phyloP scores from a whole-genome alignment of 2,797 vertebrate species.

The Characodon lateralis region DNA sequence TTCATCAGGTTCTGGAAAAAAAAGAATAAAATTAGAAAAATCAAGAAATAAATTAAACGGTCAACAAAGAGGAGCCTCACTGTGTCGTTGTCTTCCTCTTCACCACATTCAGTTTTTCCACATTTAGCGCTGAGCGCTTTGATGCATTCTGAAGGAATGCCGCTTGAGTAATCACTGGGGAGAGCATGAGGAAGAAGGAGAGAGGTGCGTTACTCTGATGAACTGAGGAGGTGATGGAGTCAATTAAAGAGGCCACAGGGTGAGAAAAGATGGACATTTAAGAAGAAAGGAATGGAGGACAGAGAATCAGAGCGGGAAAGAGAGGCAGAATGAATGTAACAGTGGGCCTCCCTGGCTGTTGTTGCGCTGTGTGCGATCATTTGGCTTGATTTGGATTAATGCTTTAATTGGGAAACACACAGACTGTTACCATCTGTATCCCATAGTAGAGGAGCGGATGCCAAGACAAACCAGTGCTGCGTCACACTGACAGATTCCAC shows the following conservation, averaged over 20 bases:
- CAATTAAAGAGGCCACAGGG: conserved; percentile 77
- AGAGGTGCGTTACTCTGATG: conserved; percentile 68
- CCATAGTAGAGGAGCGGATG: conserved; percentile 71
- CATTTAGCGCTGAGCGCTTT: conserved; percentile 80
- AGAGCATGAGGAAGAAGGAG: conserved; percentile 32
- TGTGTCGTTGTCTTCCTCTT: conserved; percentile 69
- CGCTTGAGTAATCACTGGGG: conserved; percentile 75
- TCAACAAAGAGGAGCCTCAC: conserved; percentile 63
- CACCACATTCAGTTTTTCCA: conserved; percentile 82
- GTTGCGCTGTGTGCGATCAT: conserved; percentile 75
- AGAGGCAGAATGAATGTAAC: conserved; percentile 52
- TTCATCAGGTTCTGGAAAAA: conserved; percentile 27
- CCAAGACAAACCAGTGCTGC: conserved; percentile 81
- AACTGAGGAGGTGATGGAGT: conserved; percentile 78
- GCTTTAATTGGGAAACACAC: conserved; percentile 84
- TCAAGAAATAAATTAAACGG: conserved; percentile 71
- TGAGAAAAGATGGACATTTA: conserved; percentile 75
- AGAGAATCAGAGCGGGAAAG: conserved; percentile 36
- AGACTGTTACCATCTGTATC: conserved; percentile 82
- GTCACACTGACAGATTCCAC: conserved; percentile 74
- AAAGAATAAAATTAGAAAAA: conserved; percentile 57
- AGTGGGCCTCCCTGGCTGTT: conserved; percentile 68
- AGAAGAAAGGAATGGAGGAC: conserved; percentile 60
- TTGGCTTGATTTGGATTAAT: conserved; percentile 86
- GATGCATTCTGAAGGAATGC: conserved; percentile 79